Conservation (phyloP, 2,888 invertebrate genomes). For the Hydrotaea cyrtoneurina region DNA sequence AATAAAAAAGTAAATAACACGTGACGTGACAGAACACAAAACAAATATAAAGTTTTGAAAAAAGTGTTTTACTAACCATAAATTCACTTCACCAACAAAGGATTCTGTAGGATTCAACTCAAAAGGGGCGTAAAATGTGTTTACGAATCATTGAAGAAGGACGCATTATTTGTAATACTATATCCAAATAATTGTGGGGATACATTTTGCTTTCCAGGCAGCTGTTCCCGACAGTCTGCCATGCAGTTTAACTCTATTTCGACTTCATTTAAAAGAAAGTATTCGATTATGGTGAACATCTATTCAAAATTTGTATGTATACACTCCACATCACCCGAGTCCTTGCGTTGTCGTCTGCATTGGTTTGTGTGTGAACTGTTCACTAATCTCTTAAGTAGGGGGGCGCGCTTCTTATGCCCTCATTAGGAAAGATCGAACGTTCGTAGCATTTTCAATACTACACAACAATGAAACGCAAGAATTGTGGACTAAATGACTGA, state of each 20-base stretch:
- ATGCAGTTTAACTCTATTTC: background rate
- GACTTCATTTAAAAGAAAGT: background rate
- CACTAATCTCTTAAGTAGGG: constrained; percentile 59
- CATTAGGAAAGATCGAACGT: constrained; percentile 24
- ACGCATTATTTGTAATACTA: background rate
- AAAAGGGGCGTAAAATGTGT: constrained; percentile 27
- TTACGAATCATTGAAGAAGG: constrained; percentile 17
- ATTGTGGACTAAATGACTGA: background rate
- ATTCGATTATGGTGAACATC: background rate
- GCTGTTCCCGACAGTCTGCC: background rate
- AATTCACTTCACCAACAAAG: background rate
- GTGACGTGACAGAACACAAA: background rate
- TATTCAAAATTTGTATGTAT: background rate
- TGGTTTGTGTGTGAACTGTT: background rate
- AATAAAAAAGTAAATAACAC: too few species aligned
- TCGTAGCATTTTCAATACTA: constrained; percentile 38
- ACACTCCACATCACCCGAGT: background rate
- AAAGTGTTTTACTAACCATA: background rate
- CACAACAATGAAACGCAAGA: constrained; percentile 23
- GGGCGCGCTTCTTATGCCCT: constrained; percentile 42
- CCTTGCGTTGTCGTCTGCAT: background rate
- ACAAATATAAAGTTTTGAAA: background rate
- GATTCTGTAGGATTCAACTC: background rate
- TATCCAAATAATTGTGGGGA: background rate
- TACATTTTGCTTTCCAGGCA: background rate